Percentiles rank a stretch among this genome's conserved stretches.
Conservation (phyloP, 2,113 vertebrate genomes). For the Numida meleagris region DNA sequence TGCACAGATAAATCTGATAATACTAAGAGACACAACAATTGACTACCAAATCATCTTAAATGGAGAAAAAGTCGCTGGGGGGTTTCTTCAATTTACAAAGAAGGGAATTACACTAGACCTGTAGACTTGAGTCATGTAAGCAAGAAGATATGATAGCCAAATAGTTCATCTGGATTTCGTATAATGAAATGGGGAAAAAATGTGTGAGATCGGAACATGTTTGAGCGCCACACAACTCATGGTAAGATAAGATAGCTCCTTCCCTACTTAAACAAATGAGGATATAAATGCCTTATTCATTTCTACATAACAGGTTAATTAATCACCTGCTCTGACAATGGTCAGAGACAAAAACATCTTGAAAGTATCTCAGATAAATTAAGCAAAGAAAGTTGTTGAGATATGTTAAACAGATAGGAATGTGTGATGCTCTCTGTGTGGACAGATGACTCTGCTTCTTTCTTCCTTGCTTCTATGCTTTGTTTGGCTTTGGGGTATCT, state of each 20-base stretch:
- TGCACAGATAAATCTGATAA: neutral
- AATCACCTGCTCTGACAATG: neutral
- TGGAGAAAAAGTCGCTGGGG: neutral
- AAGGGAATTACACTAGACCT: neutral
- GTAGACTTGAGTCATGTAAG: neutral
- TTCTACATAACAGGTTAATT: neutral
- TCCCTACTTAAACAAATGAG: neutral
- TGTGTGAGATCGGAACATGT: neutral
- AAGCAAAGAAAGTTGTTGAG: neutral
- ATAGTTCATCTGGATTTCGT: neutral
- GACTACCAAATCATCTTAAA: neutral
- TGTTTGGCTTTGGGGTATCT: neutral
- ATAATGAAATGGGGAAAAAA: constrained; percentile 27
- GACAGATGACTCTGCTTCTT: neutral
- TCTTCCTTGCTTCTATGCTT: neutral
- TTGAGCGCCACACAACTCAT: neutral
- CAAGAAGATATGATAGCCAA: neutral
- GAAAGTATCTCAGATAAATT: neutral
- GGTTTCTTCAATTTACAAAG: neutral
- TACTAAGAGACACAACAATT: neutral
- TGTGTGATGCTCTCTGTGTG: neutral
- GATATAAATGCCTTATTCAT: neutral
- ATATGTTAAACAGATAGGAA: neutral
- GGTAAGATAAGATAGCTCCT: neutral
- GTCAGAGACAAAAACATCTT: neutral